Evolutionary conservation across 2,113 vertebrate species (phyloP).

Genomic region (Chelonoidis abingdonii): DNA sequence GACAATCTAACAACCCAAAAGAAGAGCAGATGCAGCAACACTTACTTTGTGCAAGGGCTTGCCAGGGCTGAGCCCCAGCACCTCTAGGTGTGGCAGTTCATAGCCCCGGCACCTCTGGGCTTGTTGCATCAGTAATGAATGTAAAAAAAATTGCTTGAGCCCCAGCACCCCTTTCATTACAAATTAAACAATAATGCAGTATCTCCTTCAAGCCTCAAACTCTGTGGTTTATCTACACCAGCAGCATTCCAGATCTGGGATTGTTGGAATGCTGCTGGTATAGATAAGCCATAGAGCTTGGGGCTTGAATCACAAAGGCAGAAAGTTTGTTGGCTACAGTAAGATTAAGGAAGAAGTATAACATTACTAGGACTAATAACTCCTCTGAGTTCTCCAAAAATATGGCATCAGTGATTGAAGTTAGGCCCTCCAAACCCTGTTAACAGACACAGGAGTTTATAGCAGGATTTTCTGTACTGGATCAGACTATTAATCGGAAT

Average conservation of each 20-base stretch:
- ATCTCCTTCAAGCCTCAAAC: conserved; percentile 24
- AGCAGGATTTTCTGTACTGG: background rate
- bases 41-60: too few relatives aligned
- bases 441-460: background rate
- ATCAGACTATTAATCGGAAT: background rate
- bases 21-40: conserved; percentile 13
- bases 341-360: conserved; percentile 20
- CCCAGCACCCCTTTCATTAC: too few relatives aligned
- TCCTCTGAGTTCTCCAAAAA: conserved; percentile 5
- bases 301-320: background rate
- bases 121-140: too few relatives aligned
- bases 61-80: too few relatives aligned
- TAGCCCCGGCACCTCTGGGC: too few relatives aligned
- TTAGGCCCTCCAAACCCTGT: background rate
- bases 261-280: background rate
- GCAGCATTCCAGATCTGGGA: background rate
- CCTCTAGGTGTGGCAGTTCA: too few relatives aligned
- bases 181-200: background rate
- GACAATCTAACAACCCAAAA: conserved; percentile 46
- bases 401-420: background rate
- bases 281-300: too few relatives aligned
- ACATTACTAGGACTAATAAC: conserved; percentile 22
- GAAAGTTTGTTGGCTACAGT: background rate
- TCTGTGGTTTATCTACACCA: conserved; percentile 4
- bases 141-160: too few relatives aligned